A percentile compares a stretch with the other conserved stretches of the same genome.
Conservation (phyloP, 1,140 invertebrate genomes). For the Sesamia nonagrioides region DNA sequence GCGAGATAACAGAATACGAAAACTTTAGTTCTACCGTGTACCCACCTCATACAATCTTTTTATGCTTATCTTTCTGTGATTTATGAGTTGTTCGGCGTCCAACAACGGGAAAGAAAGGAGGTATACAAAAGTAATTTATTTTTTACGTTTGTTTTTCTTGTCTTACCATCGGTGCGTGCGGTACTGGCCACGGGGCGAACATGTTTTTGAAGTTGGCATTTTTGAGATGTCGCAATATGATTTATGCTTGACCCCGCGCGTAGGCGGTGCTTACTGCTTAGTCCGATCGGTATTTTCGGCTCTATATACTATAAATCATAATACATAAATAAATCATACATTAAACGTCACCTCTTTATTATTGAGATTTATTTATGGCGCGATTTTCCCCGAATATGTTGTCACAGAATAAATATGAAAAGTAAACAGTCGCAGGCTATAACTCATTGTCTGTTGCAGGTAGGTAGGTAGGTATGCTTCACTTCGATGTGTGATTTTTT, state of each 20-base stretch:
- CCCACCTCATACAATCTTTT: constrained; percentile 87
- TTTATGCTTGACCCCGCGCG: constrained; percentile 79
- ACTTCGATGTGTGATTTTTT: constrained; percentile 28
- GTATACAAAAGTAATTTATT: constrained; percentile 87
- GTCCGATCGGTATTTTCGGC: constrained; percentile 81
- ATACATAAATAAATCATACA: constrained; percentile 76
- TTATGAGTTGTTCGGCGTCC: constrained; percentile 85
- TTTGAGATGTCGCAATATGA: constrained; percentile 86
- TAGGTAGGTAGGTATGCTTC: constrained; percentile 10
- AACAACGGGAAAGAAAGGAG: constrained; percentile 86
- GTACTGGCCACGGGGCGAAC: constrained; percentile 81
- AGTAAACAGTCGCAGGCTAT: constrained; percentile 32
- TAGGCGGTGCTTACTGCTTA: constrained; percentile 81
- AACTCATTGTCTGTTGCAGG: constrained; percentile 34
- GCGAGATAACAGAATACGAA: constrained; percentile 85
- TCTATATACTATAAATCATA: constrained; percentile 66
- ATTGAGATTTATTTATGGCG: constrained; percentile 66
- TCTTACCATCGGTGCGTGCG: constrained; percentile 82
- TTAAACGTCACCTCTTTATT: constrained; percentile 81
- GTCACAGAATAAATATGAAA: constrained; percentile 43
- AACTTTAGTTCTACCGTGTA: constrained; percentile 86
- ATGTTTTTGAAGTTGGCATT: constrained; percentile 86
- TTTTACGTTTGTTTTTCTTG: constrained; percentile 86
- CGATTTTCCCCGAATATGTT: constrained; percentile 51
- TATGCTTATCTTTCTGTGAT: constrained; percentile 87